phyloP scores from a whole-genome alignment of 92 coral and sea anemone genomes.

The Paragorgia papillata region DNA sequence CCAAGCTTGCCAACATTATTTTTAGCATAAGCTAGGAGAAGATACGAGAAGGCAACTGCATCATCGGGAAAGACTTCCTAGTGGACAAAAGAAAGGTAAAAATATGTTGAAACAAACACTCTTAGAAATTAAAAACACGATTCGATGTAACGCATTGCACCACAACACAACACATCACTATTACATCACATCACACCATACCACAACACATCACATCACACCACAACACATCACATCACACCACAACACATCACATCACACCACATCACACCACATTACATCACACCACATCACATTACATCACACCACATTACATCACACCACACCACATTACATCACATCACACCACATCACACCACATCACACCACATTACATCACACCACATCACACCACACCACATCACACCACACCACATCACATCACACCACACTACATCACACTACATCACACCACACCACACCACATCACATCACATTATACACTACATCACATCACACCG shows the following conservation, averaged over 20 bases:
- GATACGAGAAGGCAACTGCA: constrained; percentile 28
- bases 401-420: not conserved
- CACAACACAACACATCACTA: not conserved
- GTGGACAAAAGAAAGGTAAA: not conserved
- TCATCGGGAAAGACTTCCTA: constrained; percentile 34
- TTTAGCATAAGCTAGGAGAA: constrained; percentile 34
- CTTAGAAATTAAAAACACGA: not conserved
- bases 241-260: no score
- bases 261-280: no score
- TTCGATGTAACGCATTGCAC: not conserved
- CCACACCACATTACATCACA: not conserved
- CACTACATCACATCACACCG: not conserved
- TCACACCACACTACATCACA: not conserved
- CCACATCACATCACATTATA: not conserved
- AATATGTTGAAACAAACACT: not conserved
- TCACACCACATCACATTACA: no score
- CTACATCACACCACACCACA: not conserved
- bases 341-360: not conserved
- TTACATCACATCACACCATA: not conserved
- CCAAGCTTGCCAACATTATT: constrained; percentile 45
- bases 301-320: not conserved
- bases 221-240: not conserved
- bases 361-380: not conserved
- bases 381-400: not conserved
- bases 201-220: not conserved